Evolutionary conservation across 2,888 invertebrate genomes (phyloP), one percentile per base, ranked within the genome.

Genomic region (Scaptomyza cyrtandrae): DNA sequence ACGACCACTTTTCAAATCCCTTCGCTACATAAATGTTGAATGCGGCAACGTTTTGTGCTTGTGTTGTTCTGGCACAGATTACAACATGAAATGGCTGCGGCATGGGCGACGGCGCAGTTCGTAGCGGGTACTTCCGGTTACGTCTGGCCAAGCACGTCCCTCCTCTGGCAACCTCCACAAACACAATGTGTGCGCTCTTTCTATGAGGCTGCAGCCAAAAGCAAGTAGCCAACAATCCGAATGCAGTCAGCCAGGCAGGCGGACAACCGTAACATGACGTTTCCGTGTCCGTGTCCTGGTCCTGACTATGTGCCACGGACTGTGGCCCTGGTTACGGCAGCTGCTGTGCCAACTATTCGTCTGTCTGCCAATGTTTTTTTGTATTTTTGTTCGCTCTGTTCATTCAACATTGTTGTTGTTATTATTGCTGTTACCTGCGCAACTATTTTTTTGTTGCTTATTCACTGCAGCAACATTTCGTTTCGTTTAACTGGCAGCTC

Each of bases 261-360:
- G 86, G 88, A 88, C 88, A 86, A 86, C 77, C 83, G 88, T 83
- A 86, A 83, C 83, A 83, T 83, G 83, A 83, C 86, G 84, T 76
- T 86, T 83, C 88, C 86, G 86, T 86, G 86, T 82, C 64, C 67
- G 50, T 75, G 60, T 71, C 19, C 57, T 53, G 55, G 37, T 24
- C 31, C 16, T 39, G 29, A 6, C 29, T 24, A 24, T 24, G 24
- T 24, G 56, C 31, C 41, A 27, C 24, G 33, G 45, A 39, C 41
- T 39, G 14, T 14, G 50, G 24, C 50, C 19, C 27, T 64, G 60
- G 65, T 53, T 43, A 29, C 50, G 46, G 54, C 64, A 54, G 35
- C 54, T 52, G 57, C 39, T 39, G 67, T 53, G 80, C 73, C 66
- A 82, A 88, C 76, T 86, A 86, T 78, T 68, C 39, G 70, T 62